Conservation (phyloP, 2,113 vertebrate genomes). For the Protomyctophum bolini region DNA sequence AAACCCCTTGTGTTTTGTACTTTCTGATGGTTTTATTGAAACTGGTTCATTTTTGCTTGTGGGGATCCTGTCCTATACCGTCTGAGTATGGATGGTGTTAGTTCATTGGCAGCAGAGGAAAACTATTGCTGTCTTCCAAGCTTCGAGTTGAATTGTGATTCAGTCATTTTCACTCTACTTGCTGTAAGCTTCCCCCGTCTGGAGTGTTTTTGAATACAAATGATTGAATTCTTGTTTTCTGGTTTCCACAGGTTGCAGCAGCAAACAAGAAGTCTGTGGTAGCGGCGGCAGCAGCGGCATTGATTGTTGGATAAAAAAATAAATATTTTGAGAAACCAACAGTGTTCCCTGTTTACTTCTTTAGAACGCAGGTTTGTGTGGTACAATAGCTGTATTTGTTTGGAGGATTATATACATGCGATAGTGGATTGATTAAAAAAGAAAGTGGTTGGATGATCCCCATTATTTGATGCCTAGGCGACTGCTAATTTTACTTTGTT, state of each 20-base stretch:
- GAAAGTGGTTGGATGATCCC: too few species aligned
- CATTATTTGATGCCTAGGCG: too few species aligned
- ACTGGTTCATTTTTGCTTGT: constrained; percentile 11
- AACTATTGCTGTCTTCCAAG: constrained; percentile 7
- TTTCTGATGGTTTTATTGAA: constrained; percentile 40
- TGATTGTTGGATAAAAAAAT: constrained; percentile 57
- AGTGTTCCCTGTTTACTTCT: constrained; percentile 16
- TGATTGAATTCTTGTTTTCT: constrained; percentile 22
- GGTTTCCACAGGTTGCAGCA: constrained; percentile 71
- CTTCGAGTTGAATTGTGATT: not conserved
- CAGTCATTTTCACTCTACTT: constrained; percentile 1
- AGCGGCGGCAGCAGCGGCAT: not conserved
- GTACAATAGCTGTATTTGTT: not conserved
- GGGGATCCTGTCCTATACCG: constrained; percentile 17
- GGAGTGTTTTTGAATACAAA: not conserved
- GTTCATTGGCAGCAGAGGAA: constrained; percentile 7
- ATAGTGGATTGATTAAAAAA: too few species aligned
- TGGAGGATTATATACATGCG: too few species aligned
- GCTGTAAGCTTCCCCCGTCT: not conserved
- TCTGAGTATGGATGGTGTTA: constrained; percentile 7
- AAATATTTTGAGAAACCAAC: constrained; percentile 73
- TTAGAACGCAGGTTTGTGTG: not conserved
- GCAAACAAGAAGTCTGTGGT: constrained; percentile 78
- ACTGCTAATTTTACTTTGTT: too few species aligned
- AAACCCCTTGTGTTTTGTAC: constrained; percentile 20